Evolutionary conservation across 2,797 vertebrate genomes (phyloP), one percentile per base, ranked within the genome.

Genomic region (Pipistrellus nathusii): DNA sequence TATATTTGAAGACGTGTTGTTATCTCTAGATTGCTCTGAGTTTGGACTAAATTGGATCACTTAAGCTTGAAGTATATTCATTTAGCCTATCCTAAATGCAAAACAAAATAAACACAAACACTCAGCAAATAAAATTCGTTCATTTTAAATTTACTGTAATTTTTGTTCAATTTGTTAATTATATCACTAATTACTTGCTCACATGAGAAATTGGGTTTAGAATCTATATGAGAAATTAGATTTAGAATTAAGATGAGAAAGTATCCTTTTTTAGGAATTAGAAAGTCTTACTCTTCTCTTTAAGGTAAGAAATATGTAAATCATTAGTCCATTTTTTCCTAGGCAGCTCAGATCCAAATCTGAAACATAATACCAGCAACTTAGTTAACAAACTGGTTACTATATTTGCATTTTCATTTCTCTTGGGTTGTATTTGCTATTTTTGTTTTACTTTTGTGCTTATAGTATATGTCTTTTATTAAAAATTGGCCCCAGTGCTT

Each of bases 391-490:
- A 84, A 62, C 32, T 84, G 18, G 3, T 75, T 71, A 20, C 38
- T 53, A 0, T 85, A 25, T 93, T 69, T 94, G 35, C 30, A 27
- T 66, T 64, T 25, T 94, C 35, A 73, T 83, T 85, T 64, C 38
- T 88, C 66, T 81, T 76, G 18, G 38, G 30, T 84, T 91, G 93
- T 15, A 71, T 66, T 95, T 91, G 32, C 55, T 72, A 30, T 88
- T 94, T 91, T 84, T 84, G 53, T 91, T 83, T 92, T 87, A 76
- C 32, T 87, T 38, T 76, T 18, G 2, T 86, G 9, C 76, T 94
- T 94, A 30, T 94, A 21, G 53, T 55, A 9, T 68, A n/a, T 85
- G 13, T 73, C 30, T 72, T 81, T 72, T 59, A 14, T 90, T 84
- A 25, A 84, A 85, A 81, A 71, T 89, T 81, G 46, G 21, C 5